phyloP scores from a whole-genome alignment of 2,888 invertebrate genomes.

The Rhingia campestris region DNA sequence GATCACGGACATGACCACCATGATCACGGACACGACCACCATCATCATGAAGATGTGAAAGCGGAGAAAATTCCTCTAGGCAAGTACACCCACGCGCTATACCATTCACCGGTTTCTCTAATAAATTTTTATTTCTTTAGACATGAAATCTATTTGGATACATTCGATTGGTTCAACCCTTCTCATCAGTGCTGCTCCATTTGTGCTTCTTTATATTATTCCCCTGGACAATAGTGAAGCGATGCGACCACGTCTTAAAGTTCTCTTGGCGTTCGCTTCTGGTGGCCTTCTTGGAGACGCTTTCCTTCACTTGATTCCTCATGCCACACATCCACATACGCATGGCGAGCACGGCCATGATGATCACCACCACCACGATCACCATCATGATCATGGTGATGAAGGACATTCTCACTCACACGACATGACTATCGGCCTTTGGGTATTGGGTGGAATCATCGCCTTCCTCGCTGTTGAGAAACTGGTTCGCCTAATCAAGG shows the following conservation, averaged over 20 bases:
- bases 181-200: conserved; percentile 97
- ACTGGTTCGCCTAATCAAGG: conserved; percentile 92
- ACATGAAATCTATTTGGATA: conserved; percentile 85
- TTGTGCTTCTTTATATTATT: conserved; percentile 95
- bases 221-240: conserved; percentile 94
- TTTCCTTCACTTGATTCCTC: conserved; percentile 98
- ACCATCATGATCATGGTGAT: conserved; percentile 81
- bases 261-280: conserved; percentile 95
- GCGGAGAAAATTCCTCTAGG: conserved; percentile 75
- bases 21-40: conserved; percentile 76
- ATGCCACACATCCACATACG: conserved; percentile 89
- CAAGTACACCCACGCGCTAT: conserved; percentile 68
- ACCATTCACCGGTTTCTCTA: background rate
- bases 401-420: conserved; percentile 84
- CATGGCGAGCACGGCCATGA: conserved; percentile 79
- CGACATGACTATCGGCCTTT: conserved; percentile 95
- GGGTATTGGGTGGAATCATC: conserved; percentile 96
- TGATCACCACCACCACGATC: conserved; percentile 80
- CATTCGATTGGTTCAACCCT: conserved; percentile 95
- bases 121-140: conserved; percentile 72
- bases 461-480: conserved; percentile 97
- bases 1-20: conserved; percentile 69
- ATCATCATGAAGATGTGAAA: conserved; percentile 63
- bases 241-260: conserved; percentile 93
- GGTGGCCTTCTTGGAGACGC: conserved; percentile 99